Evolutionary conservation across 2,113 vertebrate species (phyloP), one percentile per base, ranked within the genome.

Genomic region (Stegostoma tigrinum): DNA sequence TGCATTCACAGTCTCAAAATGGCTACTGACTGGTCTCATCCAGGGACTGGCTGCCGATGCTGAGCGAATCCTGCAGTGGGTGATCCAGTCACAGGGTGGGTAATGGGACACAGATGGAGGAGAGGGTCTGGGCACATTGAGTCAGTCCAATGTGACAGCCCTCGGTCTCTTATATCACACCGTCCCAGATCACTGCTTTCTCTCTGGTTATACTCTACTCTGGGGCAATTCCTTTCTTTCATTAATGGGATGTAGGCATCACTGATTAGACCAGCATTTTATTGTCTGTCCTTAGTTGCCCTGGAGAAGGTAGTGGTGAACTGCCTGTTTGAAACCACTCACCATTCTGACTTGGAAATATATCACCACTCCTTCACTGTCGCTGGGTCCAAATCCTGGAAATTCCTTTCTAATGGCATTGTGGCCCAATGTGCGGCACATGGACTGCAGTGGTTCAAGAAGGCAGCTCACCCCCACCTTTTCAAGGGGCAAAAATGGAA

Each of bases 11-110:
- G 97, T 97, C 0, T 96, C 97, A 80, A 97, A 97, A 94, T 96
- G 83, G 95, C 96, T 97, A 96, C 97, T 98, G 30, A 96, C 95
- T 90, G 96, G 95, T 48, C 97, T 96, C 90, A 96, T 98, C 45
- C 96, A 97, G 0, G 97, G 97, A 66, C 96, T 98, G 91, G 97
- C 97, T 0, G 95, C 96, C 30, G 97, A 98, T 4, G 96, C 97
- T 6, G 96, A 96, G 3, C 96, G 96, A 2, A 97, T 98, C 17
- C 96, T 97, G 64, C 97, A 97, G 66, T 97, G 96, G 96, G 97
- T 97, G 67, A 96, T 97, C 80, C 96, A 97, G 34, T 96, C 97
- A 19, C 55, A 55, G 23, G 94, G 96, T 61, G 96, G 94, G 96
- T 96, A 85, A 96, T 34, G 24, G 38, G 19, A 2, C 70, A 0